Percentiles rank a stretch among this genome's conserved stretches.
Evolutionary conservation across 2,797 vertebrate species (phyloP).

Genomic region (Falco cherrug): DNA sequence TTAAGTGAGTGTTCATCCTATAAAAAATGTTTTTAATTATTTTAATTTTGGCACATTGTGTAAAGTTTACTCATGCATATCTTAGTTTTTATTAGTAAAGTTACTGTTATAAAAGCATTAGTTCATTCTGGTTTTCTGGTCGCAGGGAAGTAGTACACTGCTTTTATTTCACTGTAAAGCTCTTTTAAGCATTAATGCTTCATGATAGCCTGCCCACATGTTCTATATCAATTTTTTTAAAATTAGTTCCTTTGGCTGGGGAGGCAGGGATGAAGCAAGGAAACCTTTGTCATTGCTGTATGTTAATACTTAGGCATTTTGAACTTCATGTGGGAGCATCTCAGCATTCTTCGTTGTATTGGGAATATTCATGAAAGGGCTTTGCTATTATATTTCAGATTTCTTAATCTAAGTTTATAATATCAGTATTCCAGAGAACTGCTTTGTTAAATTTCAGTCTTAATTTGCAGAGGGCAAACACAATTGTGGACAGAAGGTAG

Average conservation of each 20-base stretch:
- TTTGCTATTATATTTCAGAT: neutral
- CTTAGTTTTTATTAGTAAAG: neutral
- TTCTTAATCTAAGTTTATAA: neutral
- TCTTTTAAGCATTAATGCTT: neutral
- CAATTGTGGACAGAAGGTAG: neutral
- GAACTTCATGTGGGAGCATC: neutral
- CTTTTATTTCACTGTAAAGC: neutral
- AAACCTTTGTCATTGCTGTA: neutral
- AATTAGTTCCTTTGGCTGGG: neutral
- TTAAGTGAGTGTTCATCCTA: neutral
- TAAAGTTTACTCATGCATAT: neutral
- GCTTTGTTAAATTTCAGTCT: neutral
- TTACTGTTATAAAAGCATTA: neutral
- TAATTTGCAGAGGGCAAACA: neutral
- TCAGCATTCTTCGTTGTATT: neutral
- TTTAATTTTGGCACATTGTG: neutral
- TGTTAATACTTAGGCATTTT: neutral
- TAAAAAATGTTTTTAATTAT: neutral
- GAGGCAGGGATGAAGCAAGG: neutral
- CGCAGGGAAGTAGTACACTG: neutral
- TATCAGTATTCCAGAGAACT: neutral
- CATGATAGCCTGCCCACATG: neutral
- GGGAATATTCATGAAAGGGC: neutral
- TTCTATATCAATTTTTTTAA: neutral
- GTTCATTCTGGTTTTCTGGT: neutral